Evolutionary conservation across 2,888 invertebrate genomes (phyloP), one percentile per base, ranked within the genome.

Genomic region (Synergus itoensis): DNA sequence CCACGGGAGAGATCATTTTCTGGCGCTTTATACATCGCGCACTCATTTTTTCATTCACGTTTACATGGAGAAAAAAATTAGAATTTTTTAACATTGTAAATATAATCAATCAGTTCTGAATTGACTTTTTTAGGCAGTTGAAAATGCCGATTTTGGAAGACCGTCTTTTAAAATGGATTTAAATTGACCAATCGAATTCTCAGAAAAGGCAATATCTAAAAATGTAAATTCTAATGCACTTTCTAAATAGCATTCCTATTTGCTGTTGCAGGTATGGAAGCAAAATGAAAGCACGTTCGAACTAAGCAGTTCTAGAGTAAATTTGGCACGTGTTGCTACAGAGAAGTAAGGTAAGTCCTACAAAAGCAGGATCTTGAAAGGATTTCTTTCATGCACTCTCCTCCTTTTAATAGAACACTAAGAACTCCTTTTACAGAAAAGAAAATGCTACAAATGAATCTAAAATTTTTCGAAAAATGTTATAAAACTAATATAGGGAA

Each of bases 181-280:
- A n/a, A n/a, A n/a, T n/a, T n/a, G 8, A 8, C 9, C 0, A n/a
- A n/a, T 9, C 9, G 8, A 48, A 45, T 48, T 53, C n/a, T 53
- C 3, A 57, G 53, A 57, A 57, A 18, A 57, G 9, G 2, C 9
- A 9, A 9, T 9, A 57, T 18, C 36, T 18, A 18, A 57, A 57
- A n/a, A 57, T 18, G 0, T 28, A 4, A 28, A 21, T 60, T 60
- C 9, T 11, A 60, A 28, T 21, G 21, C 60, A 28, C 60, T 62
- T 62, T 62, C 60, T 62, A 62, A 62, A 62, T 62, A 62, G 9
- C 2, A 62, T 18, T 28, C 60, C 60, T 62, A 5, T 62, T 62
- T 28, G 12, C 28, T 62, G 7, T 4, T 12, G 14, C 28, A 62
- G 12, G 14, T 12, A 62, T 62, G 28, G 21, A 62, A 62, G 60